Evolutionary conservation across 2,113 vertebrate species (phyloP).

Genomic region (Thryonomys swinderianus): DNA sequence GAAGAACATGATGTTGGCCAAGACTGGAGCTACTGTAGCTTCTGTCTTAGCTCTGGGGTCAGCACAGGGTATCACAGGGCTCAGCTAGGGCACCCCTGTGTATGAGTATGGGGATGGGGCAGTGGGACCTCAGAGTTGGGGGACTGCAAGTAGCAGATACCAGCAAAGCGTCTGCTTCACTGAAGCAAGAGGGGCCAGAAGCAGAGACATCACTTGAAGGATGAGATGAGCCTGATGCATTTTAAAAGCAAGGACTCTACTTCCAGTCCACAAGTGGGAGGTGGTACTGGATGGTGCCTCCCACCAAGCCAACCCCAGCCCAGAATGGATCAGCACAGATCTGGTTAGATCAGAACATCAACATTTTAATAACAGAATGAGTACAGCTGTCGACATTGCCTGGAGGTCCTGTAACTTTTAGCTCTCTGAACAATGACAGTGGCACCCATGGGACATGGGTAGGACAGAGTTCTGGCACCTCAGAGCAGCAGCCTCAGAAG

Average conservation of each 20-base stretch:
- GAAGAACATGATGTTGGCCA: neutral
- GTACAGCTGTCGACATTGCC: too few species aligned
- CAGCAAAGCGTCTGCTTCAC: neutral
- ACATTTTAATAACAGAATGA: conserved; percentile 33
- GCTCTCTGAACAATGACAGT: neutral
- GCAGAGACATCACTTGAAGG: neutral
- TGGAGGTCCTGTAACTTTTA: neutral
- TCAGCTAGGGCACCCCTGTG: too few species aligned
- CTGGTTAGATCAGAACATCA: neutral
- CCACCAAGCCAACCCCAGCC: neutral
- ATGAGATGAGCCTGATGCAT: too few species aligned
- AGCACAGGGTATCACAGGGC: neutral
- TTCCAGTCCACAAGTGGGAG: too few species aligned
- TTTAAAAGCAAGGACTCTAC: neutral
- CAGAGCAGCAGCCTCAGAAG: conserved; percentile 44
- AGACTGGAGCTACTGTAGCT: neutral
- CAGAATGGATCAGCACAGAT: neutral
- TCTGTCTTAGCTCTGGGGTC: too few species aligned
- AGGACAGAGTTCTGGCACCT: neutral
- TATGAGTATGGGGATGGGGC: neutral
- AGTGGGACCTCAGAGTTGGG: neutral
- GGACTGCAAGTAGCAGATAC: neutral
- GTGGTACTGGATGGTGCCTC: neutral
- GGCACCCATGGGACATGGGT: neutral
- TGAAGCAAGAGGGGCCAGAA: neutral